Evolutionary conservation across 2,113 vertebrate genomes (phyloP).

Genomic region (Bujurquina vittata): DNA sequence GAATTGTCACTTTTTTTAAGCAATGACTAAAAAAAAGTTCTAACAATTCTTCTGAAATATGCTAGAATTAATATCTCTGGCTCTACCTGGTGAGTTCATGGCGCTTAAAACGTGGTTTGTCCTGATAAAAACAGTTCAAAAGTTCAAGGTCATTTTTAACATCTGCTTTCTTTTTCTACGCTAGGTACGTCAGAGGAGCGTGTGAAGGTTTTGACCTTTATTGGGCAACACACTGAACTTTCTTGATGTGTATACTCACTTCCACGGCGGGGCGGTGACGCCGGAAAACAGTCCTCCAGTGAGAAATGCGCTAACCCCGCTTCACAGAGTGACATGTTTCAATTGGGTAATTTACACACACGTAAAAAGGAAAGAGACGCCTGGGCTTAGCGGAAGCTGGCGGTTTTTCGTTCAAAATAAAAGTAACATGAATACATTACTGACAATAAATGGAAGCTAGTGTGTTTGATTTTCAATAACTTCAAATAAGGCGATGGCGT

Average conservation of each 20-base stretch:
- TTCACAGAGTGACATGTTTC: background rate
- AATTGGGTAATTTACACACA: constrained; percentile 8
- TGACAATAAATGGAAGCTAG: background rate
- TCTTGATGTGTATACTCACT: background rate
- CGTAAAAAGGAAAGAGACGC: background rate
- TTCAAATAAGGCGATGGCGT: background rate
- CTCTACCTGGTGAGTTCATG: background rate
- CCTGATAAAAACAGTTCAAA: background rate
- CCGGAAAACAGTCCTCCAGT: background rate
- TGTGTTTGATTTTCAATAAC: background rate
- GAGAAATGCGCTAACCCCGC: background rate
- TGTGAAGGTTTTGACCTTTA: background rate
- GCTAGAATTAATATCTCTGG: background rate
- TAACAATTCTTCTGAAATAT: background rate
- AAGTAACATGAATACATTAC: rapidly evolving
- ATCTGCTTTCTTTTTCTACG: background rate
- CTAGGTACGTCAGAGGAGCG: background rate
- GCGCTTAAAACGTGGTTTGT: background rate
- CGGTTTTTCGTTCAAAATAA: constrained; percentile 25
- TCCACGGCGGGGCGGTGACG: background rate
- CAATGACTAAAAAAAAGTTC: background rate
- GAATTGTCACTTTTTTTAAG: background rate
- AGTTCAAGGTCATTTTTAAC: constrained; percentile 15
- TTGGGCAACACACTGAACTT: background rate
- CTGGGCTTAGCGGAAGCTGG: background rate